Conservation (phyloP, 1,140 invertebrate species). For the Zaprionus ornatus region DNA sequence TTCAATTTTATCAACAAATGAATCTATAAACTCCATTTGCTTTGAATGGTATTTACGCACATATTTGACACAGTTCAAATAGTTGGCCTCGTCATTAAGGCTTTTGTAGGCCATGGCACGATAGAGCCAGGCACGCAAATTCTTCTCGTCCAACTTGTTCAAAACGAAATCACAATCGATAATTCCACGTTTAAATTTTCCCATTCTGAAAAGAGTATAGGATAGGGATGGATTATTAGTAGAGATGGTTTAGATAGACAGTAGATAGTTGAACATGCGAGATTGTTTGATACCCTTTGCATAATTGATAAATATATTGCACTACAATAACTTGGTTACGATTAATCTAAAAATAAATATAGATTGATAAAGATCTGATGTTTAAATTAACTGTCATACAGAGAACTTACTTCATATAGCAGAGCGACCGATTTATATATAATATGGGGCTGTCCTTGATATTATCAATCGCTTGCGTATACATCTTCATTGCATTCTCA, state of each 20-base stretch:
- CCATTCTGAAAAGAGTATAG: constrained; percentile 44
- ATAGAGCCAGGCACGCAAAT: constrained; percentile 80
- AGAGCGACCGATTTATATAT: constrained; percentile 90
- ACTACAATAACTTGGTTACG: too few relatives aligned
- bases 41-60: constrained; percentile 83
- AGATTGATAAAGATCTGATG: background rate
- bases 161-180: constrained; percentile 82
- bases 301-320: too few relatives aligned
- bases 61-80: constrained; percentile 78
- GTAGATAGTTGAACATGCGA: background rate
- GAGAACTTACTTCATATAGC: constrained; percentile 71
- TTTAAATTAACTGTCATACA: background rate
- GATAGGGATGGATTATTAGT: background rate
- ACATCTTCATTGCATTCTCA: constrained; percentile 89
- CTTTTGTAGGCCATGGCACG: constrained; percentile 76
- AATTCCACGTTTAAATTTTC: constrained; percentile 73
- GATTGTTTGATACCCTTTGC: too few relatives aligned
- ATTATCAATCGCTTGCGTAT: constrained; percentile 89
- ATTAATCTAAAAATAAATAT: too few relatives aligned
- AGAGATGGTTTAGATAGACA: background rate
- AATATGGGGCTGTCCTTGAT: constrained; percentile 89
- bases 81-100: constrained; percentile 73
- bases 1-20: constrained; percentile 57
- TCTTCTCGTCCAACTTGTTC: constrained; percentile 83
- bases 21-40: constrained; percentile 75